Evolutionary conservation across 2,797 vertebrate species (phyloP).

Genomic region (Moxostoma hubbsi): DNA sequence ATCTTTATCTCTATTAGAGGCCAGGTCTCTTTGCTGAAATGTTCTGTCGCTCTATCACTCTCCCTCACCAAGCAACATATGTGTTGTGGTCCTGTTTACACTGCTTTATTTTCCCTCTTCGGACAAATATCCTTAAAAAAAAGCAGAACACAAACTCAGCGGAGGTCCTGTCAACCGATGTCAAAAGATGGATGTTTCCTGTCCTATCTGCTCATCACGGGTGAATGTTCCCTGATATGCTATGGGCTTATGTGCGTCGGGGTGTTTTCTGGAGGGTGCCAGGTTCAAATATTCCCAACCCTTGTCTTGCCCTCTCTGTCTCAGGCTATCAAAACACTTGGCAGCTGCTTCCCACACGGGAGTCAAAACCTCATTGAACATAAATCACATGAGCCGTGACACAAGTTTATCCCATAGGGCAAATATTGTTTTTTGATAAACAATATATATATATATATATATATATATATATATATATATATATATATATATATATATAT

Average conservation of each 20-base stretch:
- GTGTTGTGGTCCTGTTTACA: conserved; percentile 36
- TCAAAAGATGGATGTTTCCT: conserved; percentile 50
- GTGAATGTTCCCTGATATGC: conserved; percentile 49
- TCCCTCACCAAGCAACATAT: conserved; percentile 16
- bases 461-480: too few relatives aligned
- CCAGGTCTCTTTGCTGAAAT: conserved; percentile 16
- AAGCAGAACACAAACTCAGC: conserved; percentile 51
- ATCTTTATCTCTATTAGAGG: conserved; percentile 66
- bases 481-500: too few relatives aligned
- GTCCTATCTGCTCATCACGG: conserved; percentile 52
- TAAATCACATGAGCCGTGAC: conserved; percentile 51
- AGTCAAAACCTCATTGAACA: conserved; percentile 31
- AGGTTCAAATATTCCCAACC: conserved; percentile 10
- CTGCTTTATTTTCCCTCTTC: conserved; percentile 38
- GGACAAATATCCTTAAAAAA: conserved; percentile 48
- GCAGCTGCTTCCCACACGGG: conserved; percentile 53
- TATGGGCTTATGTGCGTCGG: conserved; percentile 23
- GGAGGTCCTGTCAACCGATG: conserved; percentile 47
- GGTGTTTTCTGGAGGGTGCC: conserved; percentile 6
- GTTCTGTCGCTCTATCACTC: conserved; percentile 19
- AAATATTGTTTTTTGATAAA: too few relatives aligned
- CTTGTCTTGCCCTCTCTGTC: conserved; percentile 3
- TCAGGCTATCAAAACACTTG: conserved; percentile 50
- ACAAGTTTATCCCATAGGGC: background rate
- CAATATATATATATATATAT: too few relatives aligned